Base-by-base conservation (phyloP, 1,140 invertebrate genomes). In the Panagrolaimus sp. region DNA sequence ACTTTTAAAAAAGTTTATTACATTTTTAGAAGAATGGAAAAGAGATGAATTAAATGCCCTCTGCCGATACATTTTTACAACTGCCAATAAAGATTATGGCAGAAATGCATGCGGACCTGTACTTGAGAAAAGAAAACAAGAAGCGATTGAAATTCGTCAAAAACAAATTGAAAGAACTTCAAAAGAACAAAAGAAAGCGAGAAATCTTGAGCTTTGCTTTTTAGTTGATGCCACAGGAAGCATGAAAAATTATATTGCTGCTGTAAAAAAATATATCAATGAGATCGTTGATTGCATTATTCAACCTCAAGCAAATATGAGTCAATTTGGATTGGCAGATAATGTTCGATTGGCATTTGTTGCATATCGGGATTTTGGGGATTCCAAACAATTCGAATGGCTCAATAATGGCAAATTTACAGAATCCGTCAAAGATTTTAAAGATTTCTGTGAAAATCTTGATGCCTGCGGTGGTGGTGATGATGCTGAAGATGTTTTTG, bases 401-500 rank as follows among this genome's bases (percentile, higher is more conserved):
- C 17, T 55, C 24, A 52, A 69, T 68, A 38, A 28, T 15, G 24
- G 68, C n/a, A 15, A 15, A 38, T 69, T 69, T 38, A 62, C 52
- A 26, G 12, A n/a, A 1, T 17, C 26, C 10, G 28, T 43, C 3
- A 7, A 24, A 12, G 28, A 6, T 14, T 64, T 64, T 32, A 44
- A 14, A 38, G n/a, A 10, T 6, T 69, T 63, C 14, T 28, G 62
- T 32, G 63, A 17, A 12, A 66, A 43, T n/a, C 10, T 69, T 6
- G 10, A 14, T 21, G 55, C 24, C 4, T 15, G 6, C 9, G 67
- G 67, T 2, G 67, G 67, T 17, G 67, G 28, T 17, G 67, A 69
- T 28, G 32, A 15, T 3, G 15, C 58, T n/a, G 67, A 69, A 69
- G 67, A 69, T 46, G 55, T 69, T 9, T 69, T 69, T 9, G 58